Conservation (phyloP, 2,888 invertebrate species). For the Enoplolaimus lenunculus region DNA sequence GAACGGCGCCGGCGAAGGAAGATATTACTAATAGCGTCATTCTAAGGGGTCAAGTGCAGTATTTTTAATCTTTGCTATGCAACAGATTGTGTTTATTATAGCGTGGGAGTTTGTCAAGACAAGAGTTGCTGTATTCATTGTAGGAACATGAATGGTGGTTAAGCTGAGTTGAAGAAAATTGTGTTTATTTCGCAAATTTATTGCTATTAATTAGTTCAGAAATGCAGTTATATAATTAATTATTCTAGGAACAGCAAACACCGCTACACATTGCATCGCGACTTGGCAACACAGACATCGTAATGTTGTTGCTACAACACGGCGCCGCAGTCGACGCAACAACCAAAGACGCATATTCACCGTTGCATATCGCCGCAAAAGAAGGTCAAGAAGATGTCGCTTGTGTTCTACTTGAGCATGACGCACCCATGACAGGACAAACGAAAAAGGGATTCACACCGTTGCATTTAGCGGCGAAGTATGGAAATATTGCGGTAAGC, state of each 20-base stretch:
- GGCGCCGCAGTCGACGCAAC: constrained; percentile 68
- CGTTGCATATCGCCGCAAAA: constrained; percentile 92
- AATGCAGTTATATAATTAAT: too few species aligned
- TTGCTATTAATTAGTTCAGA: too few species aligned
- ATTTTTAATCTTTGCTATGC: too few species aligned
- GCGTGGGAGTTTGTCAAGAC: too few species aligned
- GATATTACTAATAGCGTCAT: too few species aligned
- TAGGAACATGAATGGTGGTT: too few species aligned
- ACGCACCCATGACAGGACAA: constrained; percentile 58
- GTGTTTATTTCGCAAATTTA: too few species aligned
- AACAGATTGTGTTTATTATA: too few species aligned
- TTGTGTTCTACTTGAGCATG: constrained; percentile 79
- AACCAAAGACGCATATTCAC: constrained; percentile 91
- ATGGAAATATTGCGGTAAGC: constrained; percentile 72
- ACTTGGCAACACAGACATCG: constrained; percentile 93
- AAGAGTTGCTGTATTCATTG: too few species aligned
- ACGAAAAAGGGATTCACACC: constrained; percentile 94
- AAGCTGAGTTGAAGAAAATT: too few species aligned
- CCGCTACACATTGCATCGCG: constrained; percentile 94
- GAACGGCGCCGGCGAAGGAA: too few species aligned
- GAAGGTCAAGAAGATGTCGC: constrained; percentile 76
- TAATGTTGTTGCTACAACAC: constrained; percentile 82
- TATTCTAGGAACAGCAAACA: constrained; percentile 71
- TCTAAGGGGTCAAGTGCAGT: too few species aligned
- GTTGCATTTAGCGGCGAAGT: constrained; percentile 89